Evolutionary conservation across 2,797 vertebrate genomes (phyloP), one percentile per base, ranked within the genome.

Genomic region (Phoebastria nigripes): DNA sequence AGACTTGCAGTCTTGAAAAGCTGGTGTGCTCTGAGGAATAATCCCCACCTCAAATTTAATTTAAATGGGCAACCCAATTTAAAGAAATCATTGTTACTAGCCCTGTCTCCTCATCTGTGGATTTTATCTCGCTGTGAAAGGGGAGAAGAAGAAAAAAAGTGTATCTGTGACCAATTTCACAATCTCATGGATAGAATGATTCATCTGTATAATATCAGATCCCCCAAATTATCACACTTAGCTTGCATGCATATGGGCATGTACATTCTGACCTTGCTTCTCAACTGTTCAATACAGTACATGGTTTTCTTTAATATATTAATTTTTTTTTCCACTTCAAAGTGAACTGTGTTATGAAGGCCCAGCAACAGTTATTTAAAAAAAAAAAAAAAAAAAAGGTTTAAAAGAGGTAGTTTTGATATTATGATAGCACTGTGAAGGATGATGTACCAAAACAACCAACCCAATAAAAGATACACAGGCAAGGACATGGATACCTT

Each of bases 151-250:
- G 18, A 52, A 52, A 44, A 87, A 52, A 0, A 10, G n/a, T 12
- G n/a, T 62, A 61, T 86, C 85, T 61, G 26, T 84, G 88, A 90
- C 77, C n/a, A 65, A 86, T 82, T 81, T 90, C 58, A 90, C 62
- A 91, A 65, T 93, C 46, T 93, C 70, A 58, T 0, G 1, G 83
- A 65, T 55, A 76, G 81, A 87, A 90, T 92, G 90, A 94, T 86
- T 97, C 88, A 96, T 82, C 52, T 82, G 31, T 41, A 31, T n/a
- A 77, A 31, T 59, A 95, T 35, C 88, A 96, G 70, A 76, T 84
- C 35, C 42, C 54, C 18, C 37, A 79, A 66, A 92, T 79, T 79
- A 92, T 69, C 82, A 78, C 79, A 89, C 56, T 83, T 65, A 37
- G 46, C 35, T 79, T 91, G 91, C 24, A 77, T 19, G 55, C 56